Percentiles rank a stretch among this genome's conserved stretches.
Conservation (phyloP, 1,140 invertebrate genomes). For the Holotrichia oblita region DNA sequence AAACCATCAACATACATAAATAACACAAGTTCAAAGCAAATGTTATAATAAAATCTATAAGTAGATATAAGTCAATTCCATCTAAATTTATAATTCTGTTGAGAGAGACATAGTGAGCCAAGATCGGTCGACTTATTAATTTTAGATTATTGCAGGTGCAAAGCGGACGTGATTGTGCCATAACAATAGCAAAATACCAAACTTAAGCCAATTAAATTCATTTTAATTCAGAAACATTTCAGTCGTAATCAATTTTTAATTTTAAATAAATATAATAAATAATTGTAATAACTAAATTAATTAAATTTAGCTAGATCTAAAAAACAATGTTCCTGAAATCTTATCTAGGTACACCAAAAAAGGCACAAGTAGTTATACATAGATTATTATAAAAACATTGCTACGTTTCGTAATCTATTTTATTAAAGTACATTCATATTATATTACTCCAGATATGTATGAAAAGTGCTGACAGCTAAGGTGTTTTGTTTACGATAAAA, state of each 20-base stretch:
- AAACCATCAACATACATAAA: too few species aligned
- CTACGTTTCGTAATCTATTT: neutral
- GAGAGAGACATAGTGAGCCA: too few species aligned
- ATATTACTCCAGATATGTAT: neutral
- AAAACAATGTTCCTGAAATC: too few species aligned
- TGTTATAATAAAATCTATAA: too few species aligned
- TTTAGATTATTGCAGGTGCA: constrained; percentile 28
- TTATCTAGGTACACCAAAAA: neutral
- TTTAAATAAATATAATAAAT: too few species aligned
- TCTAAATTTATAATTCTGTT: too few species aligned
- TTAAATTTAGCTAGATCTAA: too few species aligned
- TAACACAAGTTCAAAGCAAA: too few species aligned
- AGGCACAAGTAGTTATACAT: too few species aligned
- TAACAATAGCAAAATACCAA: neutral
- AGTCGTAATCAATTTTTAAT: too few species aligned
- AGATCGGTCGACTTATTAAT: constrained; percentile 17
- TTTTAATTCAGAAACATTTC: neutral
- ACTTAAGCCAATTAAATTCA: neutral
- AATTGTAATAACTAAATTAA: too few species aligned
- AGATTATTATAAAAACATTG: neutral
- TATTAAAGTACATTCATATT: neutral
- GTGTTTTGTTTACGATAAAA: neutral
- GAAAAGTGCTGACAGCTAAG: neutral
- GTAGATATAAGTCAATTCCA: too few species aligned
- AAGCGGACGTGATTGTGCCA: neutral